Percentiles rank a stretch among this genome's conserved stretches.
Evolutionary conservation across 2,888 invertebrate genomes (phyloP).

Genomic region (Tetragonisca angustula): DNA sequence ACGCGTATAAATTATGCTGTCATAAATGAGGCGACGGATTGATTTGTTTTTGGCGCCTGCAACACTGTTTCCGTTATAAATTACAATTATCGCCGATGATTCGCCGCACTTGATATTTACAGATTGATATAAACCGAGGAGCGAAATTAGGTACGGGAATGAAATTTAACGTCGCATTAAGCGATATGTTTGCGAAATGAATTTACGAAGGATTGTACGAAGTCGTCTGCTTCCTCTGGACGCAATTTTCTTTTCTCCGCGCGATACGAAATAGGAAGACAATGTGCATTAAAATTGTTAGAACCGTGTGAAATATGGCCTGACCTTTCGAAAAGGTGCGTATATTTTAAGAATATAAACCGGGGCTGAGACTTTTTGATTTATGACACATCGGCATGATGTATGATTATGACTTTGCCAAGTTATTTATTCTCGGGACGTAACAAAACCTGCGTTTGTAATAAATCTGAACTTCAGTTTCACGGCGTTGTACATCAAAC

Average conservation of each 20-base stretch:
- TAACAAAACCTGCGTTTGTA: conserved; percentile 4
- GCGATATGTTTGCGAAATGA: too few species aligned
- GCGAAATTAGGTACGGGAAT: too few species aligned
- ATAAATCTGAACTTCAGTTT: conserved; percentile 21
- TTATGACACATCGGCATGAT: conserved; percentile 23
- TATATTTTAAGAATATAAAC: conserved; percentile 13
- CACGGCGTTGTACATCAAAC: background rate
- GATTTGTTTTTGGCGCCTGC: too few species aligned
- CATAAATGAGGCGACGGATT: too few species aligned
- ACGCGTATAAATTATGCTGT: too few species aligned
- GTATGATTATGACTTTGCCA: conserved; percentile 25
- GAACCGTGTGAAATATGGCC: conserved; percentile 14
- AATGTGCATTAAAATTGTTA: background rate
- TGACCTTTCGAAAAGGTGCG: background rate
- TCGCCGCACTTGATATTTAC: too few species aligned
- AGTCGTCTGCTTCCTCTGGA: background rate
- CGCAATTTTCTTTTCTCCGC: background rate
- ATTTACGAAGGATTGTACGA: too few species aligned
- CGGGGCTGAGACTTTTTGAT: conserved; percentile 23
- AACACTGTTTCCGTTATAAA: too few species aligned
- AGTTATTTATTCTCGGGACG: conserved; percentile 29
- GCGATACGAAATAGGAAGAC: background rate
- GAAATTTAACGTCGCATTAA: too few species aligned
- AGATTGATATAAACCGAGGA: too few species aligned
- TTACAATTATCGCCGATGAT: too few species aligned